Evolutionary conservation across 2,888 invertebrate species (phyloP).

Genomic region (Trileptium ribeirensis): DNA sequence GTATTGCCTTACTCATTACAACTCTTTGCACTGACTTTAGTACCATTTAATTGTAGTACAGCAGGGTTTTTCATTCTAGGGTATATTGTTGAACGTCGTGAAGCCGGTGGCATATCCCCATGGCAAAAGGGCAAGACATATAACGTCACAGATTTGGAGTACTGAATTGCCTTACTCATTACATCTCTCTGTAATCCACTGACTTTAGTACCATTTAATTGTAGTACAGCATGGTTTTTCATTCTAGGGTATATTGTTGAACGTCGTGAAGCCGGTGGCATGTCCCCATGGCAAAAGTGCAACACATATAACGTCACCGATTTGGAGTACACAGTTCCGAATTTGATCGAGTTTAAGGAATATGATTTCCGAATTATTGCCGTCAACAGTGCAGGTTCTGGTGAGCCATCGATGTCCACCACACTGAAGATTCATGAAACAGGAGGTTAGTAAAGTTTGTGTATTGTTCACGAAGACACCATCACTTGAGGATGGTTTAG

Average conservation of each 20-base stretch:
- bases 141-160: conserved; percentile 46
- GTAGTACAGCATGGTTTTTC: no score
- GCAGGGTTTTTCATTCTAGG: no score
- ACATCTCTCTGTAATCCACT: no score
- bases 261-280: conserved; percentile 73
- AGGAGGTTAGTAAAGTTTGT: not conserved
- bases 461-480: no score
- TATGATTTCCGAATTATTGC: conserved; percentile 94
- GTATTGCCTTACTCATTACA: conserved; percentile 44
- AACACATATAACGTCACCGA: conserved; percentile 46
- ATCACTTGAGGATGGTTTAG: no score
- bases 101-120: conserved; percentile 70
- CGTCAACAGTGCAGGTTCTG: conserved; percentile 84
- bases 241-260: conserved; percentile 73
- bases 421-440: conserved; percentile 68
- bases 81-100: conserved; percentile 83
- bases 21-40: no score
- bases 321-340: conserved; percentile 49
- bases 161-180: conserved; percentile 46
- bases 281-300: conserved; percentile 61
- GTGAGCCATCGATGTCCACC: conserved; percentile 82
- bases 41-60: no score
- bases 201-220: no score
- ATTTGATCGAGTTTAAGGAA: conserved; percentile 39
- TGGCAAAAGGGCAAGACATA: conserved; percentile 58